Evolutionary conservation across 2,888 invertebrate species (phyloP).

Genomic region (Cheilosia scutellata): DNA sequence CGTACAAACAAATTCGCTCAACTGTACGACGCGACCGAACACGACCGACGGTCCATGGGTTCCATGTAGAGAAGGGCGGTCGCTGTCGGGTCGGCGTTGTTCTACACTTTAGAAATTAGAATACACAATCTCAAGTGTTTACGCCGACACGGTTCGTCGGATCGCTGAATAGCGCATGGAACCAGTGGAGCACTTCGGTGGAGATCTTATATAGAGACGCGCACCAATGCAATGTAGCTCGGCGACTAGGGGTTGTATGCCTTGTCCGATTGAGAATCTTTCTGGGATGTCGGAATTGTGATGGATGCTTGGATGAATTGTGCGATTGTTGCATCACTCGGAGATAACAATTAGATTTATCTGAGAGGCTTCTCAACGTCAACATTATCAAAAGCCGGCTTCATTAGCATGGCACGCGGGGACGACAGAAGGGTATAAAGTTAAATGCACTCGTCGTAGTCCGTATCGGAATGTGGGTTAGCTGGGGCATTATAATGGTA

Average conservation of each 20-base stretch:
- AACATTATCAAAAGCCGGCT: conserved; percentile 45
- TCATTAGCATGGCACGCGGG: conserved; percentile 41
- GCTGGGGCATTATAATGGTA: conserved; percentile 35
- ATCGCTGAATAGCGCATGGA: conserved; percentile 60
- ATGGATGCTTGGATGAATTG: conserved; percentile 62
- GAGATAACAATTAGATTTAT: conserved; percentile 60
- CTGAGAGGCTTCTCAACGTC: conserved; percentile 53
- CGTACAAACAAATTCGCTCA: conserved; percentile 50
- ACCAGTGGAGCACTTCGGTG: conserved; percentile 59
- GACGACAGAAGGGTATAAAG: conserved; percentile 55
- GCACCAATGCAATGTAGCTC: conserved; percentile 13
- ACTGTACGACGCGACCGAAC: conserved; percentile 17
- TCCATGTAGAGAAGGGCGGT: conserved; percentile 2
- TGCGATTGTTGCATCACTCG: conserved; percentile 57
- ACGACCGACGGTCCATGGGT: conserved; percentile 7
- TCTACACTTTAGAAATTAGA: conserved; percentile 44
- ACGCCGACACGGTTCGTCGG: conserved; percentile 70
- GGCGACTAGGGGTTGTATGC: conserved; percentile 34
- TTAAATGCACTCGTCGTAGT: conserved; percentile 62
- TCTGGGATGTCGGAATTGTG: conserved; percentile 57
- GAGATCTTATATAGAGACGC: conserved; percentile 36
- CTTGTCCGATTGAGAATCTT: conserved; percentile 35
- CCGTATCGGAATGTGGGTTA: conserved; percentile 63
- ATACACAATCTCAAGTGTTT: conserved; percentile 65
- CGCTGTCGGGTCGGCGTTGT: conserved; percentile 25